Conservation (phyloP, 2,888 invertebrate genomes). For the Agriopis leucophaearia region DNA sequence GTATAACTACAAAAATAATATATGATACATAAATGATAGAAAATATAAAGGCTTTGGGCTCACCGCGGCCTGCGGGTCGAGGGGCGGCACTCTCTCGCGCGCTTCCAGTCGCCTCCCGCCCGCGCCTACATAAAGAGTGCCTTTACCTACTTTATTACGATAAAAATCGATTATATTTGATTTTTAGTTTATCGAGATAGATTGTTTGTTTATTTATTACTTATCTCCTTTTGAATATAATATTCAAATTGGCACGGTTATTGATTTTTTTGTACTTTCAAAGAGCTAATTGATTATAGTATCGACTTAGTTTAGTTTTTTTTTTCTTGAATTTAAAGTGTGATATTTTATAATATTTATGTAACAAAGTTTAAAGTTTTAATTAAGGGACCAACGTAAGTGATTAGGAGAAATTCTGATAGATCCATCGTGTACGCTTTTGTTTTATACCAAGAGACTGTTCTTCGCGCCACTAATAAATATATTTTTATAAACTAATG, state of each 20-base stretch:
- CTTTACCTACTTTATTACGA: slow-evolving; percentile 78
- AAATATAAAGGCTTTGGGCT: slow-evolving; percentile 43
- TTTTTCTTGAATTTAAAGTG: slow-evolving; percentile 85
- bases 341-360: slow-evolving; percentile 87
- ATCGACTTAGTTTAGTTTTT: slow-evolving; percentile 82
- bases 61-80: slow-evolving; percentile 49
- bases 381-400: slow-evolving; percentile 86
- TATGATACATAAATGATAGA: slow-evolving; percentile 51
- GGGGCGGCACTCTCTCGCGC: slow-evolving; percentile 59
- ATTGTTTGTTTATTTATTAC: slow-evolving; percentile 84
- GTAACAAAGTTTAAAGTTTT: slow-evolving; percentile 85
- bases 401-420: slow-evolving; percentile 85
- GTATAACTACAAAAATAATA: slow-evolving; percentile 64
- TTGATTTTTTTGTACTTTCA: slow-evolving; percentile 84
- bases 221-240: slow-evolving; percentile 78
- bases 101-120: slow-evolving; percentile 66
- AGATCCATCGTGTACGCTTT: slow-evolving; percentile 70
- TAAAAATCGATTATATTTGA: slow-evolving; percentile 84
- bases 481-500: slow-evolving; percentile 67
- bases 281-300: slow-evolving; percentile 81
- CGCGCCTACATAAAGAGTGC: slow-evolving; percentile 73
- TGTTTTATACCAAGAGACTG: slow-evolving; percentile 76
- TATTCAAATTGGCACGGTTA: slow-evolving; percentile 85
- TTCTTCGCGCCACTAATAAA: slow-evolving; percentile 68
- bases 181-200: slow-evolving; percentile 84